These are phyloP conservation scores for Drosophila ohnishii DNA, from an alignment of 1,140 invertebrate species.

Conservation along the genomic window DNA sequence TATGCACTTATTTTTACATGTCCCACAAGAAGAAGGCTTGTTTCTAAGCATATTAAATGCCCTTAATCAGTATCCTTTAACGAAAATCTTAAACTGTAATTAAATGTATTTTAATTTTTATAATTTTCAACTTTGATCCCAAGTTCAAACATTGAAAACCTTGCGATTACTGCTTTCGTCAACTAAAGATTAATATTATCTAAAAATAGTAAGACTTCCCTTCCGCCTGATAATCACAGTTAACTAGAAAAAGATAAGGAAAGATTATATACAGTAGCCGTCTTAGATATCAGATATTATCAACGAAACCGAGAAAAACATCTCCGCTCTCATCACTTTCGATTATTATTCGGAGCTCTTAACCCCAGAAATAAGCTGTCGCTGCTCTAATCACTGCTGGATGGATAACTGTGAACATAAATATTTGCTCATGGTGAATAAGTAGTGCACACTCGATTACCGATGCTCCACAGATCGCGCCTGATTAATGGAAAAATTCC, in stretches of 20 bases:
- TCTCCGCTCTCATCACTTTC: conserved; percentile 29
- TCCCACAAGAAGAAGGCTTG: too few relatives aligned
- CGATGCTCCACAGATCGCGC: conserved; percentile 20
- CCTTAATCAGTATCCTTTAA: not conserved
- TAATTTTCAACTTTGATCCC: not conserved
- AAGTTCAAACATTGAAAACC: not conserved
- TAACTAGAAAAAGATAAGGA: conserved; percentile 8
- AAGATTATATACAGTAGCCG: conserved; percentile 18
- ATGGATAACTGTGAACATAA: conserved; percentile 45
- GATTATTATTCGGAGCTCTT: conserved; percentile 19
- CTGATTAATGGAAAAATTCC: conserved; percentile 74
- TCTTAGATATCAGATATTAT: not conserved
- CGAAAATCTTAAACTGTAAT: not conserved
- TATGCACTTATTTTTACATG: not conserved
- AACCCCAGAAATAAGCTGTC: not conserved
- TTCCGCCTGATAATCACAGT: conserved; percentile 2
- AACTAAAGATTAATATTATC: not conserved
- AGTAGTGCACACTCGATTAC: conserved; percentile 37
- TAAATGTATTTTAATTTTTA: not conserved
- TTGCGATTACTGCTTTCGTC: conserved; percentile 1
- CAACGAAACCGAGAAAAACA: not conserved
- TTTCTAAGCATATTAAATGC: too few relatives aligned
- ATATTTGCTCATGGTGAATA: conserved; percentile 57
- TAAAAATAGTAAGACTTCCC: conserved; percentile 21
- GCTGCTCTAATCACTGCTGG: conserved; percentile 18